Evolutionary conservation across 2,888 invertebrate species (phyloP).

Genomic region (Melangyna quadrimaculata): DNA sequence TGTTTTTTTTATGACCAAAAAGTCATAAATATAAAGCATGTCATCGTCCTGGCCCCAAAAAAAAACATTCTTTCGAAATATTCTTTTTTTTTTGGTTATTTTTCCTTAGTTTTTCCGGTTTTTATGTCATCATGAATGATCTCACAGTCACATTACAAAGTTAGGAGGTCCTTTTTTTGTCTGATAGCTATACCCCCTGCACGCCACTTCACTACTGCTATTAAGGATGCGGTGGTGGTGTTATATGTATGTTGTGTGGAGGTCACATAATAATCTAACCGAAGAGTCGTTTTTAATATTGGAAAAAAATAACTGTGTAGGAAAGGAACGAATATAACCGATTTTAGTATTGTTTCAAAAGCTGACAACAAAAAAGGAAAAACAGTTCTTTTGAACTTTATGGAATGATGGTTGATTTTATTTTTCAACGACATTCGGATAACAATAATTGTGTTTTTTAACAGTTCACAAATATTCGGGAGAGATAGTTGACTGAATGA

Average conservation of each 20-base stretch:
- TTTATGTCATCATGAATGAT: slow-evolving; percentile 61
- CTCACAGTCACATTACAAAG: slow-evolving; percentile 42
- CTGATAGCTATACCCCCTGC: background rate
- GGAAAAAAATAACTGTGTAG: background rate
- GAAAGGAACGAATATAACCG: background rate
- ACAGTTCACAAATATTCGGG: too few relatives aligned
- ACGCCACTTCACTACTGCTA: background rate
- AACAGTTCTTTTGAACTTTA: background rate
- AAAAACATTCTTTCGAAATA: slow-evolving; percentile 48
- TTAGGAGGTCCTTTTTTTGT: slow-evolving; percentile 19
- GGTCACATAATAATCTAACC: slow-evolving; percentile 38
- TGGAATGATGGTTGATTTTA: background rate
- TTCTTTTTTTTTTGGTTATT: slow-evolving; percentile 28
- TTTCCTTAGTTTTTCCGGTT: slow-evolving; percentile 32
- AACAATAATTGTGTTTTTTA: background rate
- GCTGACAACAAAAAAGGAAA: background rate
- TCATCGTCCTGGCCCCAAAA: slow-evolving; percentile 55
- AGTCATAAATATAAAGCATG: slow-evolving; percentile 71
- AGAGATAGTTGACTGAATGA: background rate
- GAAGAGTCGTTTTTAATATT: slow-evolving; percentile 25
- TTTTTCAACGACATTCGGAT: background rate
- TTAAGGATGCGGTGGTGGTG: slow-evolving; percentile 23
- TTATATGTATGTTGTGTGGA: slow-evolving; percentile 35
- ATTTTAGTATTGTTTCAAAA: slow-evolving; percentile 7
- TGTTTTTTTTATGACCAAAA: slow-evolving; percentile 66